Evolutionary conservation across 2,113 vertebrate species (phyloP).

Genomic region (Vimba vimba): DNA sequence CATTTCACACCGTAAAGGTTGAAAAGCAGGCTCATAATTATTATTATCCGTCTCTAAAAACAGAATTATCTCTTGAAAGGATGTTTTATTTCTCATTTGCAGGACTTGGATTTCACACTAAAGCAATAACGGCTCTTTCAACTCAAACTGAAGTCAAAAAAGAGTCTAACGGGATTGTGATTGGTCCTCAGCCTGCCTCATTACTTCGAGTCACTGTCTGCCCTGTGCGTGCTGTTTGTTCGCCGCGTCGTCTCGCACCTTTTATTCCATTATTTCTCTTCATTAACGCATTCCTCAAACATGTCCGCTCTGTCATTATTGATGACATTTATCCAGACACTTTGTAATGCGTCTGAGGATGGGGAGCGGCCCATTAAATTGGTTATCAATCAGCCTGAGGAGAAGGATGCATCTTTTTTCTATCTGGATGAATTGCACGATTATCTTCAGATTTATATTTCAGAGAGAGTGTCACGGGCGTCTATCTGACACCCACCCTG

Average conservation of each 20-base stretch:
- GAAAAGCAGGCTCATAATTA: conserved; percentile 16
- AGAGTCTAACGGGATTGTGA: neutral
- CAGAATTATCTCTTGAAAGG: conserved; percentile 26
- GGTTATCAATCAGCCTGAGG: conserved; percentile 32
- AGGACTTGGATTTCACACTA: neutral
- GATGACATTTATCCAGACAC: conserved; percentile 15
- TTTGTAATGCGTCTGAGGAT: conserved; percentile 27
- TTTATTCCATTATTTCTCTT: conserved; percentile 30
- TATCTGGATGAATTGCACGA: conserved; percentile 36
- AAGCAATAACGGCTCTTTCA: conserved; percentile 3
- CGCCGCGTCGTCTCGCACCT: neutral
- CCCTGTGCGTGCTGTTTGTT: conserved; percentile 24
- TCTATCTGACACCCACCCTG: conserved; percentile 60
- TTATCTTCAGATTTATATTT: conserved; percentile 47
- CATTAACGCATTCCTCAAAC: conserved; percentile 32
- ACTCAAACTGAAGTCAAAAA: neutral
- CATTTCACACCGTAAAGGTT: conserved; percentile 16
- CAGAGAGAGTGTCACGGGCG: conserved; percentile 20
- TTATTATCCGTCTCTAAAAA: conserved; percentile 21
- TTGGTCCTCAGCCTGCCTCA: neutral
- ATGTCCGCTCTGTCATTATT: conserved; percentile 32
- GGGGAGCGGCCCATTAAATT: conserved; percentile 34
- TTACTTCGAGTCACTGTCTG: conserved; percentile 5
- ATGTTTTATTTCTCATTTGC: conserved; percentile 9
- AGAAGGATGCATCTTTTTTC: conserved; percentile 34